phyloP scores from a whole-genome alignment of 2,888 invertebrate genomes.

The Cataglyphis rosenhaueri region DNA sequence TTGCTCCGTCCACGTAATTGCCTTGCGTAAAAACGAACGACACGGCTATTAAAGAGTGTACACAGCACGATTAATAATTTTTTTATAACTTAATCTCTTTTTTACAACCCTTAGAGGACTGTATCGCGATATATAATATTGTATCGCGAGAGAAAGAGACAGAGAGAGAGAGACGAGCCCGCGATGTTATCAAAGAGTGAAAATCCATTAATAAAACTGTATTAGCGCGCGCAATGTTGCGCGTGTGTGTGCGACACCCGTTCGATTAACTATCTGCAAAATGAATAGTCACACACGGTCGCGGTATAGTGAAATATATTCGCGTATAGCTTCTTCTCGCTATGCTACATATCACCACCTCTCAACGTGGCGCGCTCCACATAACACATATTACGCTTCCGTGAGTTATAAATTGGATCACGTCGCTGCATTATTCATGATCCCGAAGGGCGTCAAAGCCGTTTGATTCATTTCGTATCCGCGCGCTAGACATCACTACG shows the following conservation, averaged over 20 bases:
- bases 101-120: slow-evolving; percentile 1
- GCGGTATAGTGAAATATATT: slow-evolving; percentile 68
- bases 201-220: slow-evolving; percentile 45
- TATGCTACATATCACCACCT: slow-evolving; percentile 67
- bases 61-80: slow-evolving; percentile 42
- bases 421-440: slow-evolving; percentile 79
- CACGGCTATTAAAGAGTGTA: slow-evolving; percentile 23
- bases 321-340: slow-evolving; percentile 69
- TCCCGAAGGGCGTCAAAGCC: slow-evolving; percentile 78
- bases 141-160: slow-evolving; percentile 2
- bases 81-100: slow-evolving; percentile 27
- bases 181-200: slow-evolving; percentile 41
- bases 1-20: slow-evolving; percentile 19
- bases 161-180: neutral
- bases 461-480: slow-evolving; percentile 80
- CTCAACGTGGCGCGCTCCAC: slow-evolving; percentile 57
- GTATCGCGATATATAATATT: slow-evolving; percentile 29
- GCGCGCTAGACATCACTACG: slow-evolving; percentile 69
- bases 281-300: slow-evolving; percentile 57
- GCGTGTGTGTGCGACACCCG: slow-evolving; percentile 35
- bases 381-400: slow-evolving; percentile 77
- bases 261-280: slow-evolving; percentile 69
- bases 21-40: slow-evolving; percentile 36
- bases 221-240: neutral
- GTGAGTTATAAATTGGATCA: slow-evolving; percentile 80